A percentile compares a stretch with the other conserved stretches of the same genome.
phyloP scores from a whole-genome alignment of 2,888 invertebrate genomes.

The Polietes domitor region DNA sequence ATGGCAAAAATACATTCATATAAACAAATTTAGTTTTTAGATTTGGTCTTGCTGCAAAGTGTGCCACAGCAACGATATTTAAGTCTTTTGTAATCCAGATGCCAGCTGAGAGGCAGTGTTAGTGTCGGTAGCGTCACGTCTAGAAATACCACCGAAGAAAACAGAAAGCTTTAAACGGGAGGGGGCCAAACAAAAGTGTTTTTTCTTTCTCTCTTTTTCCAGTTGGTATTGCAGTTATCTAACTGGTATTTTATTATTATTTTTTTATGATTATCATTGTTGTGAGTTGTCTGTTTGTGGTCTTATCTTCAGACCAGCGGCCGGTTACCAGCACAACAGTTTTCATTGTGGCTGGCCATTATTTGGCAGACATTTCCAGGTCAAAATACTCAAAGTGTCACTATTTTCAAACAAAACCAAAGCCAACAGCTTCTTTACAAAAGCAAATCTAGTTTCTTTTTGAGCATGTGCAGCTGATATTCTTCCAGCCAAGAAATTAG shows the following conservation, averaged over 20 bases:
- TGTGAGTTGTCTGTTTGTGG: background rate
- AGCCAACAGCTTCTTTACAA: background rate
- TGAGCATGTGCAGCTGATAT: background rate
- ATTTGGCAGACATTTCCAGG: slow-evolving; percentile 1
- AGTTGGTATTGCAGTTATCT: slow-evolving; percentile 7
- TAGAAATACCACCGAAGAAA: background rate
- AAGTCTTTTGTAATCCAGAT: slow-evolving; percentile 22
- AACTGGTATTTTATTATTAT: slow-evolving; percentile 26
- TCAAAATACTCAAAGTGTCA: background rate
- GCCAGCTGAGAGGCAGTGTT: background rate
- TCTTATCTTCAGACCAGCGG: background rate
- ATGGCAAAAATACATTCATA: too few species aligned
- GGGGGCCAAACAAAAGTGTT: background rate
- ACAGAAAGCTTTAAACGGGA: slow-evolving; percentile 5
- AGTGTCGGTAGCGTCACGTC: background rate
- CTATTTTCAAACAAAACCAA: slow-evolving; percentile 1
- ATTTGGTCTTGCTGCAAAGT: slow-evolving; percentile 3
- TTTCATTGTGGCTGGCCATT: background rate
- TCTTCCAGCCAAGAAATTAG: background rate
- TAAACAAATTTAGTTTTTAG: background rate
- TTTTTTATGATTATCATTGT: slow-evolving; percentile 22
- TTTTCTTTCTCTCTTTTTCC: too few species aligned
- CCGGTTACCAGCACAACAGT: background rate
- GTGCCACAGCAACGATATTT: slow-evolving; percentile 3
- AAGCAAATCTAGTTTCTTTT: slow-evolving; percentile 8